Conservation (phyloP, 2,888 invertebrate genomes). For the Eupithecia insigniata region DNA sequence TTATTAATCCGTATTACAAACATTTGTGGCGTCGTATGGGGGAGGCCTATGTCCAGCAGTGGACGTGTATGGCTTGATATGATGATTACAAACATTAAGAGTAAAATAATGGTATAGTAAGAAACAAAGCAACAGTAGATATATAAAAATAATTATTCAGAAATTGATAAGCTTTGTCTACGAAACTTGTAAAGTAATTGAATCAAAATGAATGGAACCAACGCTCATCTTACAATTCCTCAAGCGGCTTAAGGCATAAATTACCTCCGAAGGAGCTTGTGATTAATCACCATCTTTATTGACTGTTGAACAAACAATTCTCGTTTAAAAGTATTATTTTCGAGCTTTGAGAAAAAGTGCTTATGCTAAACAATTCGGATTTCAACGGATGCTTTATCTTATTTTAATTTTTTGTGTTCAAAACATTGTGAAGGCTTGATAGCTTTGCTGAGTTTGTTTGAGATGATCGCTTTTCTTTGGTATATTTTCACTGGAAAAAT, state of each 20-base stretch:
- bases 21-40: too few relatives aligned
- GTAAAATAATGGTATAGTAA: too few relatives aligned
- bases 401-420: conserved; percentile 13
- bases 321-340: conserved; percentile 28
- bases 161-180: neutral
- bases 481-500: neutral
- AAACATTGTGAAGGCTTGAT: conserved; percentile 2
- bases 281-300: conserved; percentile 34
- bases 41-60: too few relatives aligned
- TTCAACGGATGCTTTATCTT: conserved; percentile 17
- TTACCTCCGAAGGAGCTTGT: conserved; percentile 26
- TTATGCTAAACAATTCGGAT: conserved; percentile 14
- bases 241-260: conserved; percentile 23
- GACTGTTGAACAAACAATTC: conserved; percentile 34
- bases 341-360: conserved; percentile 12
- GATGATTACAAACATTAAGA: too few relatives aligned
- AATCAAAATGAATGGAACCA: conserved; percentile 13
- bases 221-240: conserved; percentile 20
- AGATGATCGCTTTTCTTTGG: conserved; percentile 7
- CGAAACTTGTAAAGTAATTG: neutral
- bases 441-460: conserved; percentile 10
- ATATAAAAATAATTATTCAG: too few relatives aligned
- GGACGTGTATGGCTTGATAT: too few relatives aligned
- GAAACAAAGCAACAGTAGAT: too few relatives aligned
- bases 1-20: too few relatives aligned